Percentiles rank a stretch among this genome's conserved stretches.
Evolutionary conservation across 92 coral and sea anemone genomes (phyloP).

Genomic region (Desmophyllum pertusum): DNA sequence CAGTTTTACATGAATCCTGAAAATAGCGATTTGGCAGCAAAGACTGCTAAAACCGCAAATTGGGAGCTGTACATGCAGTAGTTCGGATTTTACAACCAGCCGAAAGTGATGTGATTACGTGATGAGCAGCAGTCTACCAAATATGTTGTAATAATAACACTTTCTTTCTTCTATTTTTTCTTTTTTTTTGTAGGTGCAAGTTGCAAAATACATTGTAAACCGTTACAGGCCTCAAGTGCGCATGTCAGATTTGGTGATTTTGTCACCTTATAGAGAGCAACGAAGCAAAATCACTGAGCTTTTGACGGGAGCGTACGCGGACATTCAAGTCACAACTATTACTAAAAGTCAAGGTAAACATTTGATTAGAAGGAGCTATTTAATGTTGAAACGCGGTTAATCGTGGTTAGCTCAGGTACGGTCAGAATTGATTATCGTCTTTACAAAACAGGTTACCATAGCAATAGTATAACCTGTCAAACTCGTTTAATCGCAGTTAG

Average conservation of each 20-base stretch:
- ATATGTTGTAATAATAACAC: too few species aligned
- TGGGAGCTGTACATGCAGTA: neutral
- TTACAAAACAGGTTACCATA: too few species aligned
- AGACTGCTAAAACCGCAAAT: too few species aligned
- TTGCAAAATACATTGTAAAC: slow-evolving; percentile 76
- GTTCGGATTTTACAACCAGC: neutral
- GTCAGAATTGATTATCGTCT: too few species aligned
- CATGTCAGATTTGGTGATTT: slow-evolving; percentile 61
- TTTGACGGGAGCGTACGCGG: slow-evolving; percentile 64
- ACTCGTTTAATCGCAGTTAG: too few species aligned
- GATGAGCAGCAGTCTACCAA: neutral
- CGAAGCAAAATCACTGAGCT: slow-evolving; percentile 56
- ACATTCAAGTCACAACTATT: slow-evolving; percentile 74
- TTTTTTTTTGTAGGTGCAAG: slow-evolving; percentile 56
- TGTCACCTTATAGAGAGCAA: slow-evolving; percentile 86
- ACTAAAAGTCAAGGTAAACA: slow-evolving; percentile 85
- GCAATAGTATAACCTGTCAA: too few species aligned
- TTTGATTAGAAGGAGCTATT: too few species aligned
- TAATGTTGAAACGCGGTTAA: too few species aligned
- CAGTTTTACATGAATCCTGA: too few species aligned
- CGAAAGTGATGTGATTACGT: too few species aligned
- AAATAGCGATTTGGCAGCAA: too few species aligned
- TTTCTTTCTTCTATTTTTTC: neutral
- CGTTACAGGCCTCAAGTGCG: slow-evolving; percentile 23
- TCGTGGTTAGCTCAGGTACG: too few species aligned